A percentile compares a stretch with the other conserved stretches of the same genome.
phyloP scores from a whole-genome alignment of 2,797 vertebrate genomes.

The Sandelia bainsii region DNA sequence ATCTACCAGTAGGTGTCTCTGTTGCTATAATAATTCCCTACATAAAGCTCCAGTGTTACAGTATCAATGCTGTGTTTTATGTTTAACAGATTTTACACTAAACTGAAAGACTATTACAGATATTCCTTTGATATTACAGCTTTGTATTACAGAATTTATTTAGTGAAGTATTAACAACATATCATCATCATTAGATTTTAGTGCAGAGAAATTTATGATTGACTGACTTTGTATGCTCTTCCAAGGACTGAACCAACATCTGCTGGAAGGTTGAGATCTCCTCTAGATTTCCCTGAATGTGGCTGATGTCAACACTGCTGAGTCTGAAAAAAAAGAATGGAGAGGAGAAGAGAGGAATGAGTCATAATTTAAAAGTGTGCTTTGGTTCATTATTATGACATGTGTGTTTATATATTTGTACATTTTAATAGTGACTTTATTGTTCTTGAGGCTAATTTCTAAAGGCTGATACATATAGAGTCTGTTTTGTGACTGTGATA shows the following conservation, averaged over 20 bases:
- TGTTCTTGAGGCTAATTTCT: too few species aligned
- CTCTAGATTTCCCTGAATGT: conserved; percentile 95
- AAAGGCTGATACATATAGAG: too few species aligned
- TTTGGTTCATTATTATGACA: not conserved
- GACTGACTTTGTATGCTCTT: conserved; percentile 94
- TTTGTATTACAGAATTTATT: too few species aligned
- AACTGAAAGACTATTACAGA: not conserved
- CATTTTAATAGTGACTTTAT: too few species aligned
- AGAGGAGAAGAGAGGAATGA: conserved; percentile 3
- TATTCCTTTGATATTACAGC: too few species aligned
- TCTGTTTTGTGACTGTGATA: too few species aligned
- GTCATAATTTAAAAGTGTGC: conserved; percentile 12
- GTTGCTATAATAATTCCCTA: not conserved
- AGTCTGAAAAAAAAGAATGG: conserved; percentile 80
- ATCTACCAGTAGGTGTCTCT: conserved; percentile 64
- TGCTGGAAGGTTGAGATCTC: conserved; percentile 97
- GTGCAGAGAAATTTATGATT: not conserved
- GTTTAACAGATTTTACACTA: not conserved
- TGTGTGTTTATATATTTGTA: too few species aligned
- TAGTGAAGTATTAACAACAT: too few species aligned
- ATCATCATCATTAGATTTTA: not conserved
- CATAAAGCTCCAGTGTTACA: not conserved
- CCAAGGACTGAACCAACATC: conserved; percentile 92
- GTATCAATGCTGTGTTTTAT: too few species aligned
- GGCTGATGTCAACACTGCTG: conserved; percentile 84